Evolutionary conservation across 2,888 invertebrate genomes (phyloP).

Genomic region (Xestoiulus laeticollis): DNA sequence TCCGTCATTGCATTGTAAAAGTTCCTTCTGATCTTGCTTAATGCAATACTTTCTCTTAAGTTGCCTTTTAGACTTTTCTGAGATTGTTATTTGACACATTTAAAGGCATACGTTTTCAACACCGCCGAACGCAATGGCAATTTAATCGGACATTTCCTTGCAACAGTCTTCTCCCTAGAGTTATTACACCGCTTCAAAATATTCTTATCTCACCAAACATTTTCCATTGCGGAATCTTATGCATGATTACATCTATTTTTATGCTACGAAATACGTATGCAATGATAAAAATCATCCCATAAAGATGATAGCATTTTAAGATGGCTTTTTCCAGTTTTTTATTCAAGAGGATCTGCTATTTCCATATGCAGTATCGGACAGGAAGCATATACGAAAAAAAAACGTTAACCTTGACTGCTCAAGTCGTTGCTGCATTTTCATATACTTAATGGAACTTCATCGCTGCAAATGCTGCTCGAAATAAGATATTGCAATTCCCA

Average conservation of each 20-base stretch:
- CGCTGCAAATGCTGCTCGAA: not conserved
- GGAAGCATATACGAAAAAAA: not conserved
- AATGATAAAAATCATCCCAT: conserved; percentile 37
- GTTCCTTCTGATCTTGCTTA: not conserved
- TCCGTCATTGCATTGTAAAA: too few relatives aligned
- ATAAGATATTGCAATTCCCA: not conserved
- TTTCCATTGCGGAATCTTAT: conserved; percentile 5
- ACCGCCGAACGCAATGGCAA: not conserved
- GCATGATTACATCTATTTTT: conserved; percentile 34
- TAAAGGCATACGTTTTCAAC: not conserved
- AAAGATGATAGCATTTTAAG: conserved; percentile 18
- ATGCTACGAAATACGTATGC: not conserved
- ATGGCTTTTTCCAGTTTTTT: not conserved
- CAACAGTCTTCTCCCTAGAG: conserved; percentile 28
- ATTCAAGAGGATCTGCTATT: not conserved
- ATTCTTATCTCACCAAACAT: not conserved
- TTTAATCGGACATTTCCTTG: conserved; percentile 28
- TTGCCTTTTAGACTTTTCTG: not conserved
- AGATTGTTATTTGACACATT: not conserved
- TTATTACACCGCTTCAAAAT: not conserved
- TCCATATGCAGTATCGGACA: not conserved
- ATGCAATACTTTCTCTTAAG: not conserved
- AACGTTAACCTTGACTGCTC: not conserved
- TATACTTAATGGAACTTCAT: not conserved
- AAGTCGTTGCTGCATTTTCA: not conserved